Conservation (phyloP, 2,113 vertebrate genomes). For the Chloropsis cyanopogon region DNA sequence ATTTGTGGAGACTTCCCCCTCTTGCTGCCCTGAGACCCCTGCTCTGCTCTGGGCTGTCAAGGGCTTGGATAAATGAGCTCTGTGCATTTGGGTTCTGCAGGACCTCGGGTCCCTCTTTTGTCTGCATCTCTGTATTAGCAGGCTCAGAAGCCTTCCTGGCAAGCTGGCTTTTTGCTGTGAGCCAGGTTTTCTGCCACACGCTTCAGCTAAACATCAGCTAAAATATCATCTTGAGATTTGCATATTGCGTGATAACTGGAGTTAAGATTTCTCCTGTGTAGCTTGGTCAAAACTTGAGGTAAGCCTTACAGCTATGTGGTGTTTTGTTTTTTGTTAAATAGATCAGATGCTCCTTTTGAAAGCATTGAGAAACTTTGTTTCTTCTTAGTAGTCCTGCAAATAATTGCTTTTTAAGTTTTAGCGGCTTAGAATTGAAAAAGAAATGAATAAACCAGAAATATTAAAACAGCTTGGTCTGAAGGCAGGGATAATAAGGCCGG, state of each 20-base stretch:
- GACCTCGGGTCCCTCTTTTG: not conserved
- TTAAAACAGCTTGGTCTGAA: not conserved
- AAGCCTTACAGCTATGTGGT: not conserved
- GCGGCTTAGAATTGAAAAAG: not conserved
- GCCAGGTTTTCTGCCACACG: conserved; percentile 18
- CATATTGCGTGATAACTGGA: not conserved
- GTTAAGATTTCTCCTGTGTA: not conserved
- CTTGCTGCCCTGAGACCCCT: conserved; percentile 2
- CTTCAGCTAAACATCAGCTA: conserved; percentile 7
- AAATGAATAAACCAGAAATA: not conserved
- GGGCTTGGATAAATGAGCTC: conserved; percentile 22
- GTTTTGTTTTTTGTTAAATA: not conserved
- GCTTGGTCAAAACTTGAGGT: conserved; percentile 2
- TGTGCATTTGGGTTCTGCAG: conserved; percentile 33
- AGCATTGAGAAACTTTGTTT: not conserved
- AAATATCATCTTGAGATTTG: conserved; percentile 24
- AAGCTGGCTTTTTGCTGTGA: not conserved
- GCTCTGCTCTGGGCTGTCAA: conserved; percentile 7
- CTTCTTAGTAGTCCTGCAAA: not conserved
- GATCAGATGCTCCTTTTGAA: not conserved
- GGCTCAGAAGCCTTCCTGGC: not conserved
- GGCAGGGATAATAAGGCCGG: not conserved
- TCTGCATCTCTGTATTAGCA: not conserved
- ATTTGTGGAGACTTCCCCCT: not conserved
- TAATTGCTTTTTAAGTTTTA: not conserved